Evolutionary conservation across 2,113 vertebrate species (phyloP), one percentile per base, ranked within the genome.

Genomic region (Garra rufa): DNA sequence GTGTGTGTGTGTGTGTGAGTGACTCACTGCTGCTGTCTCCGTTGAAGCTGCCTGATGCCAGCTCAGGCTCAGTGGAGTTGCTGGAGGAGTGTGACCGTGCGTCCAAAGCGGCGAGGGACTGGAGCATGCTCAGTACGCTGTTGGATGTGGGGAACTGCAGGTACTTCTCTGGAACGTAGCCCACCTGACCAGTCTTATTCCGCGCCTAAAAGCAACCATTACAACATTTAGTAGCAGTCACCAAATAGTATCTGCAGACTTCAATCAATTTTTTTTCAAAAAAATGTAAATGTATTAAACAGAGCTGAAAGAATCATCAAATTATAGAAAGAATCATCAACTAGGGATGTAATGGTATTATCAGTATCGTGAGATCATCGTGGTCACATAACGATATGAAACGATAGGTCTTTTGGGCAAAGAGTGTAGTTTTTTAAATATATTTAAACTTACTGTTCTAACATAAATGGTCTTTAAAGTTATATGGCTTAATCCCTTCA

Each of bases 121-220:
- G 98, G 6, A 99, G 95, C 98, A 99, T 99, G 87, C 98, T 99
- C 92, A 99, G 94, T 1, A 99, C 94, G 69, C 98, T 99, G 95
- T 95, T 99, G 65, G 98, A 98, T 0, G 97, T 96, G 0, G 98
- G 98, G 88, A 99, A 99, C 84, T 98, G 98, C 59, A 99, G 96
- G 92, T 99, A 99, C 90, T 99, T 99, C 92, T 99, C 98, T 0
- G 98, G 98, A 28, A 98, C 98, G 0, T 99, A 99, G 9, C 98
- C 98, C 84, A 99, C 96, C 3, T 96, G 95, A 0, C 98, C 98
- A 0, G 95, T 94, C 91, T 99, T 99, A 90, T 99, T 99, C 85
- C 97, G 95, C 34, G 98, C 98, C 98, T 99, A 92, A 34, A 79
- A 82, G 6, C 17, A 83, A 50, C 0, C 26, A 87, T 85, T 1